Percentiles rank a stretch among this genome's conserved stretches.
These are phyloP conservation scores for Poecilia velifera DNA, from an alignment of 2,797 vertebrate genomes.

Conservation along the genomic window DNA sequence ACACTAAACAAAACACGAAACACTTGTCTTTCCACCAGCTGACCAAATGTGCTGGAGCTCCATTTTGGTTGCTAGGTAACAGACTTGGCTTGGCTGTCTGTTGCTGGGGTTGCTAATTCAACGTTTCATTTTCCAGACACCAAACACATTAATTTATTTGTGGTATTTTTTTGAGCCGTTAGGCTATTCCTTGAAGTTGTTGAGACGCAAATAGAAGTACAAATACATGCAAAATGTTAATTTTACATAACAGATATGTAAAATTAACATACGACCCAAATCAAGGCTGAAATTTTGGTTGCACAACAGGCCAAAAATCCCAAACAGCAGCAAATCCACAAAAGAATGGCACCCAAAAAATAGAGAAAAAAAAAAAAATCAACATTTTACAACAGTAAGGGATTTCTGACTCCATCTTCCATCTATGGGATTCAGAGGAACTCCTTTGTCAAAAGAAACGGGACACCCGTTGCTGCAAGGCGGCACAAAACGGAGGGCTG, in stretches of 20 bases:
- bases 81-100: too few species aligned
- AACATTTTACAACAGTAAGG: not conserved
- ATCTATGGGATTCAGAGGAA: not conserved
- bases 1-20: too few species aligned
- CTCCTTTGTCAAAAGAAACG: slow-evolving; percentile 1
- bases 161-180: too few species aligned
- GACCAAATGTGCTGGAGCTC: too few species aligned
- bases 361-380: not conserved
- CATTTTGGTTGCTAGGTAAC: too few species aligned
- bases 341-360: not conserved
- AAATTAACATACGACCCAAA: not conserved
- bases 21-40: too few species aligned
- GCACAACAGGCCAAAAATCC: not conserved
- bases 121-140: too few species aligned
- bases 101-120: too few species aligned
- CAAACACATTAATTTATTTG: too few species aligned
- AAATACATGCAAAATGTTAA: too few species aligned
- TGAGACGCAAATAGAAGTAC: not conserved
- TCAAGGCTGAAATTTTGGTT: not conserved
- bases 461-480: not conserved
- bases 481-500: slow-evolving; percentile 7
- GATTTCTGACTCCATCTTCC: not conserved
- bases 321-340: not conserved
- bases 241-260: too few species aligned
- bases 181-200: not conserved